Evolutionary conservation across 2,113 vertebrate genomes (phyloP).

Genomic region (Notothenia coriiceps): DNA sequence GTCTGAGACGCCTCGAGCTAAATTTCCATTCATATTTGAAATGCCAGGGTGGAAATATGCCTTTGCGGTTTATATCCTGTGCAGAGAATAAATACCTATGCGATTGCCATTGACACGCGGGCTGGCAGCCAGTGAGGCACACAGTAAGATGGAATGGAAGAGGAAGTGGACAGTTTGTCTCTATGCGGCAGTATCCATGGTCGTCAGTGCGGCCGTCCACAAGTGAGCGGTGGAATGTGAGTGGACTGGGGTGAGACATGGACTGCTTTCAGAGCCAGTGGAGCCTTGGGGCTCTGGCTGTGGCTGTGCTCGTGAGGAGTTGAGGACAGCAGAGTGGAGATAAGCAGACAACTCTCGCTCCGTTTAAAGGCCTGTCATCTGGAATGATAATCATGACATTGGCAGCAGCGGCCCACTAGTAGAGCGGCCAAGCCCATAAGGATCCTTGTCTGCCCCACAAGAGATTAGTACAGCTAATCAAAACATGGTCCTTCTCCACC

Average conservation of each 20-base stretch:
- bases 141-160: constrained; percentile 48
- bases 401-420: constrained; percentile 57
- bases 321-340: constrained; percentile 61
- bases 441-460: constrained; percentile 55
- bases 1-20: constrained; percentile 39
- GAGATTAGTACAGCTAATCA: constrained; percentile 74
- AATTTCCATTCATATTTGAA: constrained; percentile 69
- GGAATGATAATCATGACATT: constrained; percentile 72
- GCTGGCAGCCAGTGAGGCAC: constrained; percentile 43
- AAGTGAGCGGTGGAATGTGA: constrained; percentile 80
- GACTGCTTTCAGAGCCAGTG: constrained; percentile 58
- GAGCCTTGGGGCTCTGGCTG: constrained; percentile 56
- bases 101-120: constrained; percentile 35
- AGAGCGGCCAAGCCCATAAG: constrained; percentile 70
- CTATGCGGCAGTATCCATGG: constrained; percentile 68
- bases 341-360: constrained; percentile 65
- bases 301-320: constrained; percentile 50
- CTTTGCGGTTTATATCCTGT: constrained; percentile 48
- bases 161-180: constrained; percentile 70
- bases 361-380: constrained; percentile 49
- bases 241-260: constrained; percentile 77
- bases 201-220: constrained; percentile 64
- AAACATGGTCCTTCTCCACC: constrained; percentile 65
- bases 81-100: constrained; percentile 56
- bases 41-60: constrained; percentile 70